Conservation (phyloP, 2,797 vertebrate genomes). For the Sarcophilus harrisii region DNA sequence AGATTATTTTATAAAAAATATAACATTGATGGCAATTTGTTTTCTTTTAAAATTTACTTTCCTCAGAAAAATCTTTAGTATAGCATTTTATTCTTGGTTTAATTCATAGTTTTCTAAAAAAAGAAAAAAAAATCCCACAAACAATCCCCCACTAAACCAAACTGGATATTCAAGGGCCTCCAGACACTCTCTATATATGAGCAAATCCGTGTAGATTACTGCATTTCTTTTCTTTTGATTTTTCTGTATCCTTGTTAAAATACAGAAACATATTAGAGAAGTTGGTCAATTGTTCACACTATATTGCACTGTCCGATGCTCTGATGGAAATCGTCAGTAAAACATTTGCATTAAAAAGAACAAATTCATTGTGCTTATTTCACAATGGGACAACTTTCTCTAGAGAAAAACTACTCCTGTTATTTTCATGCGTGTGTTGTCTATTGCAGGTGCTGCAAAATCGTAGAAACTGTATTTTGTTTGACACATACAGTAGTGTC, state of each 20-base stretch:
- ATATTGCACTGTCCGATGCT: constrained; percentile 69
- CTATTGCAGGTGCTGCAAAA: constrained; percentile 50
- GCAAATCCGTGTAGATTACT: constrained; percentile 14
- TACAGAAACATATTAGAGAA: constrained; percentile 59
- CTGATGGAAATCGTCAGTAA: constrained; percentile 69
- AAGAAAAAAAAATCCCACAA: neutral
- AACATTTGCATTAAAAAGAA: constrained; percentile 72
- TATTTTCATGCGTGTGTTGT: neutral
- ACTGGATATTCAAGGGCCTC: constrained; percentile 23
- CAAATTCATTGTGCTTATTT: constrained; percentile 61
- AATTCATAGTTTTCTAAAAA: constrained; percentile 51
- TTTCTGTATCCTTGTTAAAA: constrained; percentile 50
- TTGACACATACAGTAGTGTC: constrained; percentile 18
- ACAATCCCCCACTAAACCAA: neutral
- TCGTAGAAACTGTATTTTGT: neutral
- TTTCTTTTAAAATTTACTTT: neutral
- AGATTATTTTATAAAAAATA: neutral
- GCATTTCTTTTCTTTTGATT: neutral
- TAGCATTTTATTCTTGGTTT: constrained; percentile 39
- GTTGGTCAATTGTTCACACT: constrained; percentile 59
- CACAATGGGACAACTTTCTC: constrained; percentile 62
- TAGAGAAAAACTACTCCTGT: constrained; percentile 3
- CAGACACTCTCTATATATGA: constrained; percentile 63
- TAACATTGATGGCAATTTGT: neutral
- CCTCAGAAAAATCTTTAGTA: neutral